Percentiles rank a stretch among this genome's conserved stretches.
phyloP scores from a whole-genome alignment of 2,888 invertebrate species.

The Sturmia bella region DNA sequence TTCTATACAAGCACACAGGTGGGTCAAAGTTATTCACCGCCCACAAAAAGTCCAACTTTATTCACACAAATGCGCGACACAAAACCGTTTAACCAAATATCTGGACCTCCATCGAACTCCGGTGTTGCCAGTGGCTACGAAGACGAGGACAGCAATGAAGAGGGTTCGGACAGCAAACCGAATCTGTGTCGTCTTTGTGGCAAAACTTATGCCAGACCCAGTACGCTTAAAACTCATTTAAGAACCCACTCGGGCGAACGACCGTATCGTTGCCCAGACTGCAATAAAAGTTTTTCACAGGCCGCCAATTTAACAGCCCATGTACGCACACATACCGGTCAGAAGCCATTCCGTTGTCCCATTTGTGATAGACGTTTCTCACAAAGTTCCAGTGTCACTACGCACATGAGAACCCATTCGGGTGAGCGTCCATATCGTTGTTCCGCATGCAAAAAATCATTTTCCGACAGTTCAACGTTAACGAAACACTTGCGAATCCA shows the following conservation, averaged over 20 bases:
- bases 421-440: slow-evolving; percentile 96
- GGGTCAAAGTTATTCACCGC: slow-evolving; percentile 78
- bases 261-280: slow-evolving; percentile 89
- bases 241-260: slow-evolving; percentile 98
- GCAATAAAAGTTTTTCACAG: slow-evolving; percentile 98
- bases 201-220: slow-evolving; percentile 97
- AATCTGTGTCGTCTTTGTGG: slow-evolving; percentile 97
- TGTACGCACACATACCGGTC: slow-evolving; percentile 93
- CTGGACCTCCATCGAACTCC: slow-evolving; percentile 57
- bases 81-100: slow-evolving; percentile 73
- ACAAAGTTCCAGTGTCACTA: slow-evolving; percentile 96
- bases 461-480: slow-evolving; percentile 98
- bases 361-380: slow-evolving; percentile 98
- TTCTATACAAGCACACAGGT: slow-evolving; percentile 80
- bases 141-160: slow-evolving; percentile 85
- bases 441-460: slow-evolving; percentile 98
- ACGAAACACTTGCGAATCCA: slow-evolving; percentile 95
- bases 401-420: slow-evolving; percentile 99
- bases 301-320: slow-evolving; percentile 99
- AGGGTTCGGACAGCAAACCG: slow-evolving; percentile 86
- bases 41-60: slow-evolving; percentile 78
- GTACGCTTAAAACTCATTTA: slow-evolving; percentile 97
- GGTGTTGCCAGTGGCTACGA: slow-evolving; percentile 83
- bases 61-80: slow-evolving; percentile 73
- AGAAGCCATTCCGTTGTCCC: slow-evolving; percentile 98